Base-by-base conservation (phyloP, 1,140 invertebrate species). In the Copidosoma floridanum region DNA sequence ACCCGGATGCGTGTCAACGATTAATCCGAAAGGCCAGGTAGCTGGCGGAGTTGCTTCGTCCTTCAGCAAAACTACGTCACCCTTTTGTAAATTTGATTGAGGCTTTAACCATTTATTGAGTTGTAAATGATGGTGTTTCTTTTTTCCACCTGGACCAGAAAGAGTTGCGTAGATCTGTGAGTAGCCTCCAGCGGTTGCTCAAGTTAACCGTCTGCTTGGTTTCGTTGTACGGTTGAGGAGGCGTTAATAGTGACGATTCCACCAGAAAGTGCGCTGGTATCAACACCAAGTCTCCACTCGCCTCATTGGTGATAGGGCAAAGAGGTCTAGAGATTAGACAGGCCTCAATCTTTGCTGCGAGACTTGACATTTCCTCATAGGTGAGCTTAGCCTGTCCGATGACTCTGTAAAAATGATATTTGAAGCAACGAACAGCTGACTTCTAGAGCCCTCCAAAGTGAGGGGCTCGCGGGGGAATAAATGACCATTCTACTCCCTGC, bases 321-420 rank as follows among this genome's bases (percentile, higher is more conserved):
- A 67, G 44, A 3, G 66, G 66, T 16, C 66, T 37, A 1, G 69
- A 69, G 35, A 69, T 71, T n/a, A 71, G 23, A 29, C 48, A 59
- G 1, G 61, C 48, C 53, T 69, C 69, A 16, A 69, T 57, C 40
- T 66, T 50, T 20, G 20, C 7, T 5, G 65, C 50, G 8, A 69
- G n/a, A 2, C 65, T 71, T 3, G 21, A 14, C 23, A 67, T 56
- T 32, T 69, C 65, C 55, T 66, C 66, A 60, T 26, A 61, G 0
- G 67, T 65, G 0, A 63, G 35, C 5, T 32, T 52, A 20, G 40
- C n/a, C 23, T 65, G 53, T 1, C 54, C 57, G 3, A 71, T 12
- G 0, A 68, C 44, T 48, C 57, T 32, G 6, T 44, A 29, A 1
- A 68, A 29, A 35, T 68, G 64, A 50, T 47, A 26, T 40, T 67